These are phyloP conservation scores for Eupristina koningsbergeri DNA, from an alignment of 1,140 invertebrate species.

Conservation along the genomic window DNA sequence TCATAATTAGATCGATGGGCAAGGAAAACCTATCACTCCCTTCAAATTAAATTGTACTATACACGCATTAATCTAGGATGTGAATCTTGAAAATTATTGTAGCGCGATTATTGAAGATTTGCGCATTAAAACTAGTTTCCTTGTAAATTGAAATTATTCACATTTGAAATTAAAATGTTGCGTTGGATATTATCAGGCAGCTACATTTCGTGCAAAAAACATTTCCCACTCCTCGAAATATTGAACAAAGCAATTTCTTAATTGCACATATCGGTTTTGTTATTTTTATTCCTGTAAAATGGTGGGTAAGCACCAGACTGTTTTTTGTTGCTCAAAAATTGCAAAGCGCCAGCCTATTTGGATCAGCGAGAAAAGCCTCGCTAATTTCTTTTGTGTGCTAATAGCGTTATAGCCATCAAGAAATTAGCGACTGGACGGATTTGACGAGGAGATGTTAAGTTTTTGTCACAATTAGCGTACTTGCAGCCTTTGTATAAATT, in stretches of 20 bases:
- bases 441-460: background rate
- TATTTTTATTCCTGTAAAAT: background rate
- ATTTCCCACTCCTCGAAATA: too few species aligned
- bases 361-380: constrained; percentile 1
- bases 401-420: background rate
- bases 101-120: too few species aligned
- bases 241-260: background rate
- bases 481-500: background rate
- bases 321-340: background rate
- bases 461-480: constrained; percentile 18
- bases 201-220: too few species aligned
- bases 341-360: background rate
- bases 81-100: too few species aligned
- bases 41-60: background rate
- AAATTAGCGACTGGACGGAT: constrained; percentile 25
- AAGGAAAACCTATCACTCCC: background rate
- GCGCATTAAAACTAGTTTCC: too few species aligned
- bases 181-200: too few species aligned
- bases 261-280: background rate
- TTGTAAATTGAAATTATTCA: too few species aligned
- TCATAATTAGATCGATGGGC: background rate
- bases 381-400: constrained; percentile 20
- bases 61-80: background rate
- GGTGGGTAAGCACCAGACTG: background rate
- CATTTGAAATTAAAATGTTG: too few species aligned